phyloP scores from a whole-genome alignment of 1,140 invertebrate species.

The Rhopalosiphum padi region DNA sequence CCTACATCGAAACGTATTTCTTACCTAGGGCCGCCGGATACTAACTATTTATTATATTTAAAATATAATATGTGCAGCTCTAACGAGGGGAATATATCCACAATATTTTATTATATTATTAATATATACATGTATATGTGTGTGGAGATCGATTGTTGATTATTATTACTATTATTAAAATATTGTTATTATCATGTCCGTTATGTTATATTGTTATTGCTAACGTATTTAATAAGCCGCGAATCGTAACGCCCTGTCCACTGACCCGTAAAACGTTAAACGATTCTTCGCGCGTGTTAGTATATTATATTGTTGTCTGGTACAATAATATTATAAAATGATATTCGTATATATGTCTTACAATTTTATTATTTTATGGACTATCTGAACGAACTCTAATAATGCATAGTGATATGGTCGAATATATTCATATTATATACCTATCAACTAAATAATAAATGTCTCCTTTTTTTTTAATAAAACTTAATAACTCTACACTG shows the following conservation, averaged over 20 bases:
- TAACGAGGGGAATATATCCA: not conserved
- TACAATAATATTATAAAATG: not conserved
- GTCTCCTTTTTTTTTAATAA: too few species aligned
- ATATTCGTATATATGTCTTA: not conserved
- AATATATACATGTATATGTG: not conserved
- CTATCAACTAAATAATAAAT: too few species aligned
- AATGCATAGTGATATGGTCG: not conserved
- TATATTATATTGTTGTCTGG: not conserved
- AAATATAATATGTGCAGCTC: not conserved
- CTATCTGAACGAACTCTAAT: not conserved
- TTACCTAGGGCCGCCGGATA: not conserved
- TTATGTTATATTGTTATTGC: slow-evolving; percentile 9
- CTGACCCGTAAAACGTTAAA: slow-evolving; percentile 1
- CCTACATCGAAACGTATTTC: not conserved
- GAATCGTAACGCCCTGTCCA: not conserved
- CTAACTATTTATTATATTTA: not conserved
- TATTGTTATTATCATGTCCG: not conserved
- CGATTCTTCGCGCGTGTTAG: not conserved
- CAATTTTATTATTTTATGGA: not conserved
- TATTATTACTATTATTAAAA: not conserved
- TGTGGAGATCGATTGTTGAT: not conserved
- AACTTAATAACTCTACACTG: too few species aligned
- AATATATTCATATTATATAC: too few species aligned
- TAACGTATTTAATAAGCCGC: not conserved
- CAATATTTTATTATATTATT: not conserved